Evolutionary conservation across 2,888 invertebrate genomes (phyloP), one percentile per base, ranked within the genome.

Genomic region (Venustoraphidia nigricollis): DNA sequence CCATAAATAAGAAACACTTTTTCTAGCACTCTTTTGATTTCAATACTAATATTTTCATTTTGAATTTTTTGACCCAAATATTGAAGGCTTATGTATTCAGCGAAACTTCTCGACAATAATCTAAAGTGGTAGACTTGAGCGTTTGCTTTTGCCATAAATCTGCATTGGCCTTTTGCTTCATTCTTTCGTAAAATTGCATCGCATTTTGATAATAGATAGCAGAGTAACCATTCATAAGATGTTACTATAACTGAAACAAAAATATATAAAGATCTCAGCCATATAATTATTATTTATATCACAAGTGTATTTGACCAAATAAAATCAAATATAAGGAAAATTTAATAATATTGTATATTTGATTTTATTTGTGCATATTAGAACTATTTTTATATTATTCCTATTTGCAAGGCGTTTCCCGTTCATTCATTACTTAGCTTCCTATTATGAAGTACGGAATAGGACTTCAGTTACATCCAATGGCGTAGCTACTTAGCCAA

Each of bases 151-250:
- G 91, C 88, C 34, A 79, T 77, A 62, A 91, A 90, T 53, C 76
- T 76, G 53, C 83, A 77, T 0, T 72, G 66, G 0, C 82, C 81
- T 11, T 67, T 66, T 0, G 70, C 60, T 13, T 78, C 57, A 44
- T 77, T 71, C 0, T 66, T 55, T 45, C 76, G 70, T 55, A 82
- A 76, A 61, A 77, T 75, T 35, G 69, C 66, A 51, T 79, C 70
- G 0, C 87, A 87, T 52, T 81, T 73, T 50, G 77, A 70, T n/a
- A 88, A 66, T 6, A 93, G 68, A 70, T 84, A 84, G 55, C 84
- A 82, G 42, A 92, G 72, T 17, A 94, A 70, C 91, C 92, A 94
- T 63, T 85, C 79, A 66, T 87, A 92, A 34, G 81, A 76, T 41
- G 73, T 70, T 36, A 73, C 69, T 51, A 84, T 74, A 63, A 83